A percentile compares a stretch with the other conserved stretches of the same genome.
phyloP scores from a whole-genome alignment of 1,140 invertebrate genomes.

The silkworm (Bombyx mori) region DNA sequence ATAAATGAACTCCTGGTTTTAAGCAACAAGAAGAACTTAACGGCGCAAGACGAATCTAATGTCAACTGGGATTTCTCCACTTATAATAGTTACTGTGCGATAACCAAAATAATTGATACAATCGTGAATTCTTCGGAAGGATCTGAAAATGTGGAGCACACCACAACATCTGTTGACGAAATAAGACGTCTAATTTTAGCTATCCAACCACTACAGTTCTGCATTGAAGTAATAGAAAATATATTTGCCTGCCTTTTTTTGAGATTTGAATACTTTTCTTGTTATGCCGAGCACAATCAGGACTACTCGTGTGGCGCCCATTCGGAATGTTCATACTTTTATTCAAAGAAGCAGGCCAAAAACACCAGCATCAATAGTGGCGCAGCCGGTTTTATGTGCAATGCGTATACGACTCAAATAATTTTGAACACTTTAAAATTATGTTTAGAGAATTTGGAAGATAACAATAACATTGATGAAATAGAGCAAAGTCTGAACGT shows the following conservation, averaged over 20 bases:
- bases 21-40: slow-evolving; percentile 33
- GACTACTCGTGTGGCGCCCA: slow-evolving; percentile 55
- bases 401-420: slow-evolving; percentile 53
- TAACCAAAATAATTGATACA: slow-evolving; percentile 62
- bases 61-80: slow-evolving; percentile 60
- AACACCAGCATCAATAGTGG: slow-evolving; percentile 31
- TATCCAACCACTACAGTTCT: slow-evolving; percentile 52
- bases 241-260: slow-evolving; percentile 66
- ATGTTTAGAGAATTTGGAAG: slow-evolving; percentile 51
- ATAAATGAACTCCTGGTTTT: slow-evolving; percentile 44
- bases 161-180: slow-evolving; percentile 53
- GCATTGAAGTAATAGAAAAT: slow-evolving; percentile 64
- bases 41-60: slow-evolving; percentile 18
- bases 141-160: slow-evolving; percentile 33
- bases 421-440: slow-evolving; percentile 61
- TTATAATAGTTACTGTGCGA: slow-evolving; percentile 65
- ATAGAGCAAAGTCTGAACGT: slow-evolving; percentile 25
- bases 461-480: slow-evolving; percentile 23
- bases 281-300: slow-evolving; percentile 45
- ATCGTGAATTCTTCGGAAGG: slow-evolving; percentile 52
- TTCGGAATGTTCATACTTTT: slow-evolving; percentile 68
- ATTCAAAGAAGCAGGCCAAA: slow-evolving; percentile 56
- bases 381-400: slow-evolving; percentile 60
- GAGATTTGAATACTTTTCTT: slow-evolving; percentile 65
- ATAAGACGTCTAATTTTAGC: slow-evolving; percentile 57